Base-by-base conservation (phyloP, 2,797 vertebrate genomes). In the Trichosurus vulpecula region DNA sequence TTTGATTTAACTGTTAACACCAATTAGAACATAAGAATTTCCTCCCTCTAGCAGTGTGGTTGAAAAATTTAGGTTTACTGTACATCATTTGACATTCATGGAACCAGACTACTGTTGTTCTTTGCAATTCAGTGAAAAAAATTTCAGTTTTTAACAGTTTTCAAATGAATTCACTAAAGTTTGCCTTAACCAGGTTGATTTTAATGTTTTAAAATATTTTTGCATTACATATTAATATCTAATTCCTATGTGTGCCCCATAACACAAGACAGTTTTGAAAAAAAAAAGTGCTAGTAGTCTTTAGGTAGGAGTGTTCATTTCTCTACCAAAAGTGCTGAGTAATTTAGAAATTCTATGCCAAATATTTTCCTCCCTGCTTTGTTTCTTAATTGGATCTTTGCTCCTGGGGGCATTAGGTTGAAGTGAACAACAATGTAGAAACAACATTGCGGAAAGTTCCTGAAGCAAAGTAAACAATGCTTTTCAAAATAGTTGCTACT, bases 341-440 rank as follows among this genome's bases (percentile, higher is more conserved):
- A 66, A 57, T 94, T 91, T 74, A 93, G 90, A 97, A 97, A 95
- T 81, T 81, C 95, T 92, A 29, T 66, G 54, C 58, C 96, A 96
- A 97, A 25, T 97, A 94, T 97, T 95, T 95, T 54, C 96, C 57
- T 98, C 96, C 92, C 97, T 90, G 95, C 94, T 98, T 98, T 91
- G 5, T 12, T 93, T 97, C 97, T 98, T 98, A 98, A 97, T 97
- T 98, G 94, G 96, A 92, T 98, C 91, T 95, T 97, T 98, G 93
- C 96, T 98, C 96, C 94, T 97, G 96, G 56, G 97, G 97, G 90
- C 96, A 91, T 96, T 95, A 98, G 66, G 61, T 94, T 96, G 96
- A 97, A 97, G 94, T 97, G 97, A 98, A 96, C 97, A 98, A 92
- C 94, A 95, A 29, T 53, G 12, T 90, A 96, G 96, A 58, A 98